Evolutionary conservation across 2,888 invertebrate genomes (phyloP), one percentile per base, ranked within the genome.

Genomic region (Cinara cedri): DNA sequence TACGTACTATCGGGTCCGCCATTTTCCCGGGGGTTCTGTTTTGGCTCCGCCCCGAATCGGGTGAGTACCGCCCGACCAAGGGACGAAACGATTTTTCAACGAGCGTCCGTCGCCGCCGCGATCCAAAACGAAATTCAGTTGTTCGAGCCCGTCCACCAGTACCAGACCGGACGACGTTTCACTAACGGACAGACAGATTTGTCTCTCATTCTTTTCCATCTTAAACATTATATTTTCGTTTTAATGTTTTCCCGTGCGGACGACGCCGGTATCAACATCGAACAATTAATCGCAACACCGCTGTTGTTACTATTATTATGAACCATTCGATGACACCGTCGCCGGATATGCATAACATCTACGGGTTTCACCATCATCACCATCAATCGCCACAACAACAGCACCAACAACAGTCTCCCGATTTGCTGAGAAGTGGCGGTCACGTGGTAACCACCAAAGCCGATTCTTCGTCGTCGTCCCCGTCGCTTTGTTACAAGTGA

Each of bases 401-500:
- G 2, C 76, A 70, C 0, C 74, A 62, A 1, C 74, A 78, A 46
- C 78, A 78, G n/a, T 68, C 68, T 19, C 78, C 78, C 16, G 78
- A 78, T 49, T 78, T 70, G 42, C 78, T 78, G 34, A 78, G 78
- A 62, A 78, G 60, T 24, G 78, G 78, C 1, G 68, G 68, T 16
- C 81, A 82, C 55, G 83, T 82, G 11, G 82, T 82, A 0, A 82
- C 82, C n/a, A 82, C 83, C 4, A 81, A 82, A 44, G 83, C 83
- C 11, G 82, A 83, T 74, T 82, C 82, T 11, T 82, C 82, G 11
- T 82, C 82, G 16, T 76, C 82, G 9, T 82, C 82, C 16, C 82
- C 82, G 68, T 82, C 82, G 11, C 71, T 82, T 8, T 82, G 82
- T 57, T 80, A 81, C 51, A 82, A 81, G 82, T 81, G 65, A 80